phyloP scores from a whole-genome alignment of 2,797 vertebrate genomes.

The Pagetopsis macropterus region DNA sequence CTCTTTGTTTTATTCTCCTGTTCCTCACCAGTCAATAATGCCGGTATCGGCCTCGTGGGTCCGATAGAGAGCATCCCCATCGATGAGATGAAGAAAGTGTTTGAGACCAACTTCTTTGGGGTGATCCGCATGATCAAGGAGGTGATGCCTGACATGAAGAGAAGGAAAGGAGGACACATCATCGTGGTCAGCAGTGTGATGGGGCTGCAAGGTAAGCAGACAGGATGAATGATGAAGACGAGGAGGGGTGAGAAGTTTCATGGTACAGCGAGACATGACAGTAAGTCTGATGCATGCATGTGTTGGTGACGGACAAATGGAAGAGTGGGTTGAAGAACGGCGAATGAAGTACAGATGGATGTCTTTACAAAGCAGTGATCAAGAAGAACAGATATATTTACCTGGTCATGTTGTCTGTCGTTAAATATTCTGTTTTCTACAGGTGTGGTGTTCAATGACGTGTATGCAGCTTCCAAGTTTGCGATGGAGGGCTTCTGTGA shows the following conservation, averaged over 20 bases:
- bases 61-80: conserved; percentile 85
- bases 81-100: conserved; percentile 85
- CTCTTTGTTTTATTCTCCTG: not conserved
- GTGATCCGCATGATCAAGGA: conserved; percentile 86
- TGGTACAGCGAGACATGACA: conserved; percentile 2
- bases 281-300: not conserved
- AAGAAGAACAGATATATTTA: not conserved
- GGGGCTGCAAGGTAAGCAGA: conserved; percentile 83
- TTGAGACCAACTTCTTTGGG: conserved; percentile 87
- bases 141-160: conserved; percentile 89
- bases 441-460: conserved; percentile 87
- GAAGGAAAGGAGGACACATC: conserved; percentile 79
- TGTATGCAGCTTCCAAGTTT: conserved; percentile 88
- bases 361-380: not conserved
- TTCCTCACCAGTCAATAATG: conserved; percentile 84
- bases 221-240: not conserved
- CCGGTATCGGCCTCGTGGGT: conserved; percentile 87
- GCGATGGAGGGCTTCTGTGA: conserved; percentile 90
- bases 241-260: not conserved
- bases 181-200: conserved; percentile 87
- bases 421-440: conserved; percentile 16
- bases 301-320: conserved; percentile 16
- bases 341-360: not conserved
- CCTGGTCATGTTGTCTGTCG: not conserved
- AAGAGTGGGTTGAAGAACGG: conserved; percentile 16